A percentile compares a stretch with the other conserved stretches of the same genome.
Evolutionary conservation across 2,797 vertebrate species (phyloP).

Genomic region (Chromis chromis): DNA sequence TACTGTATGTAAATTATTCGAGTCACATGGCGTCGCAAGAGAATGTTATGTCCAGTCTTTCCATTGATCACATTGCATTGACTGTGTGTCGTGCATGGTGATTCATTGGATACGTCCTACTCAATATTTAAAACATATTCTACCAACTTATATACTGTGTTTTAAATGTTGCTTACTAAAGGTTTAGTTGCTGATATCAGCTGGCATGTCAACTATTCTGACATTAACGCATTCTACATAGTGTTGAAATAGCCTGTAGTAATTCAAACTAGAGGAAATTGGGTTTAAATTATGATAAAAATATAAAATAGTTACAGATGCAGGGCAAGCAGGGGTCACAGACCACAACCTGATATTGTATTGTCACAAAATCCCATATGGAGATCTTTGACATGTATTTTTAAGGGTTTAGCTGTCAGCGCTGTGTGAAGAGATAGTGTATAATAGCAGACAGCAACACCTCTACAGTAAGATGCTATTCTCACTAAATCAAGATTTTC

Average conservation of each 20-base stretch:
- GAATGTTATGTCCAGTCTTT: constrained; percentile 6
- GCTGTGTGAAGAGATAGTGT: neutral
- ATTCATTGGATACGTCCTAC: neutral
- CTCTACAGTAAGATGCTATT: neutral
- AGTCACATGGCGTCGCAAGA: constrained; percentile 25
- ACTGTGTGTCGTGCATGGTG: neutral
- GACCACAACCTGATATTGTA: neutral
- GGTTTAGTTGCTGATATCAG: neutral
- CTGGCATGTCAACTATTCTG: too few species aligned
- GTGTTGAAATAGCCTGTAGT: neutral
- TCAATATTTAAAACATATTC: too few species aligned
- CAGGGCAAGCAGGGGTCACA: too few species aligned
- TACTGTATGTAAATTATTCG: constrained; percentile 30
- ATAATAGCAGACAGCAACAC: constrained; percentile 9
- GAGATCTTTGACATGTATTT: constrained; percentile 16
- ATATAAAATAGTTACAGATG: neutral
- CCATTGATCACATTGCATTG: constrained; percentile 23
- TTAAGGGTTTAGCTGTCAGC: neutral
- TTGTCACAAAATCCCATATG: constrained; percentile 3
- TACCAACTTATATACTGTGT: too few species aligned
- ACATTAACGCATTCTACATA: neutral
- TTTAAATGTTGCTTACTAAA: neutral
- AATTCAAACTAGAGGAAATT: neutral
- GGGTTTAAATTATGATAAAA: neutral
- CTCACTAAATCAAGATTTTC: constrained; percentile 24